A percentile compares a stretch with the other conserved stretches of the same genome.
These are phyloP conservation scores for Cephus spinipes DNA, from an alignment of 2,888 invertebrate genomes.

Conservation along the genomic window DNA sequence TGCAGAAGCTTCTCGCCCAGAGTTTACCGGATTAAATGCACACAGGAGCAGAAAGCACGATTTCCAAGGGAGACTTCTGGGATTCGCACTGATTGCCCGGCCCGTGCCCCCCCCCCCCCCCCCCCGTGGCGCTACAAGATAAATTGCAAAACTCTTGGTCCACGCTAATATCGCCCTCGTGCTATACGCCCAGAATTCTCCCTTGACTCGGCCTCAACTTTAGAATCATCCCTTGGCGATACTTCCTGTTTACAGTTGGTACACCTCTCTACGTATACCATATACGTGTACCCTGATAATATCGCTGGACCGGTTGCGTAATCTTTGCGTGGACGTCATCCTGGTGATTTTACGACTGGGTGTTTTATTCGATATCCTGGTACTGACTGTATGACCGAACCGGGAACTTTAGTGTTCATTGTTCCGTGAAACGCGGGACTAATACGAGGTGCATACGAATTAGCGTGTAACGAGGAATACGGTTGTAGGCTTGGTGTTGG, in stretches of 20 bases:
- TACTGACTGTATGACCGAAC: too few relatives aligned
- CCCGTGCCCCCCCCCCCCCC: slow-evolving; percentile 20
- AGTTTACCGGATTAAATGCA: slow-evolving; percentile 12
- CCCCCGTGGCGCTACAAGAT: slow-evolving; percentile 25
- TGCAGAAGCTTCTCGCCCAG: too few relatives aligned
- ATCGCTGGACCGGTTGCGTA: too few relatives aligned
- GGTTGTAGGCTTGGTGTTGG: neutral
- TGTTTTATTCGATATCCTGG: too few relatives aligned
- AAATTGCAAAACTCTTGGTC: slow-evolving; percentile 33
- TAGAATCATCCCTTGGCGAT: too few relatives aligned
- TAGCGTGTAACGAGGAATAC: neutral
- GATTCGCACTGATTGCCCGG: slow-evolving; percentile 36
- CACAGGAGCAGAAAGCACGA: slow-evolving; percentile 22
- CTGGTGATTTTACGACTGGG: too few relatives aligned
- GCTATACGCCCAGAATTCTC: too few relatives aligned
- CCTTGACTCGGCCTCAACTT: too few relatives aligned
- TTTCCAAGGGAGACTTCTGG: slow-evolving; percentile 34
- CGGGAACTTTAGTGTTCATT: slow-evolving; percentile 6
- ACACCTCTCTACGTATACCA: too few relatives aligned
- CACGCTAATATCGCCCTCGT: slow-evolving; percentile 6
- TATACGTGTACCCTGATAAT: too few relatives aligned
- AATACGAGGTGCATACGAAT: slow-evolving; percentile 10
- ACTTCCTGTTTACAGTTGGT: too few relatives aligned
- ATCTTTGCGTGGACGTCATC: too few relatives aligned
- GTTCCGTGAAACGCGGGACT: slow-evolving; percentile 13